Conservation (phyloP, 2,113 vertebrate genomes). For the Sminthopsis crassicaudata region DNA sequence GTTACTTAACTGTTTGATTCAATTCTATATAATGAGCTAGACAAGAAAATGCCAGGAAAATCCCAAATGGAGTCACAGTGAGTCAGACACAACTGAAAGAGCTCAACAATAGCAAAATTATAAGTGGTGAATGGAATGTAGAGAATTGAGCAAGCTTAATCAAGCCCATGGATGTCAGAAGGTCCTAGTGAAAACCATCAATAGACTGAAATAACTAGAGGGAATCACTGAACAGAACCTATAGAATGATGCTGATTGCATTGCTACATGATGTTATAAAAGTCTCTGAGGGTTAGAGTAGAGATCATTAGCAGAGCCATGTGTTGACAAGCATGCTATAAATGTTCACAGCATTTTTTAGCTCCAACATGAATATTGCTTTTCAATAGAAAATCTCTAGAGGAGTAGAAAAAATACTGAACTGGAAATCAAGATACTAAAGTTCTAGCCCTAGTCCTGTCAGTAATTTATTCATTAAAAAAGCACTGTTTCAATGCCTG, state of each 20-base stretch:
- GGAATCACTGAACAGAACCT: neutral
- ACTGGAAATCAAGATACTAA: neutral
- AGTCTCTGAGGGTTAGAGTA: constrained; percentile 71
- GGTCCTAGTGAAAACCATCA: neutral
- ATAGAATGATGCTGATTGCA: neutral
- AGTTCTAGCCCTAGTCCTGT: neutral
- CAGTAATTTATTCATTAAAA: neutral
- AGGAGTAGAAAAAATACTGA: neutral
- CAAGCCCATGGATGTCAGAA: neutral
- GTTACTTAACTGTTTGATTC: neutral
- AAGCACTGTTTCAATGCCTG: neutral
- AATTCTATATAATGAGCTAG: neutral
- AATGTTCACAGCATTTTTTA: constrained; percentile 55
- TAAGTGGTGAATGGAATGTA: neutral
- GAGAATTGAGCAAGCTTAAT: neutral
- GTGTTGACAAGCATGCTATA: constrained; percentile 66
- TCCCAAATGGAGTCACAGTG: neutral
- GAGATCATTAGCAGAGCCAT: constrained; percentile 69
- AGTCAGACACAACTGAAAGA: neutral
- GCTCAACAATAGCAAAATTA: neutral
- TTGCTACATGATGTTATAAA: constrained; percentile 38
- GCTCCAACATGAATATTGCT: constrained; percentile 62
- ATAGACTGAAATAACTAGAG: neutral
- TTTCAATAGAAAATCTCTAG: constrained; percentile 71
- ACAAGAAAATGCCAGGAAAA: neutral